Evolutionary conservation across 2,797 vertebrate genomes (phyloP), one percentile per base, ranked within the genome.

Genomic region (Rhabdomys pumilio): DNA sequence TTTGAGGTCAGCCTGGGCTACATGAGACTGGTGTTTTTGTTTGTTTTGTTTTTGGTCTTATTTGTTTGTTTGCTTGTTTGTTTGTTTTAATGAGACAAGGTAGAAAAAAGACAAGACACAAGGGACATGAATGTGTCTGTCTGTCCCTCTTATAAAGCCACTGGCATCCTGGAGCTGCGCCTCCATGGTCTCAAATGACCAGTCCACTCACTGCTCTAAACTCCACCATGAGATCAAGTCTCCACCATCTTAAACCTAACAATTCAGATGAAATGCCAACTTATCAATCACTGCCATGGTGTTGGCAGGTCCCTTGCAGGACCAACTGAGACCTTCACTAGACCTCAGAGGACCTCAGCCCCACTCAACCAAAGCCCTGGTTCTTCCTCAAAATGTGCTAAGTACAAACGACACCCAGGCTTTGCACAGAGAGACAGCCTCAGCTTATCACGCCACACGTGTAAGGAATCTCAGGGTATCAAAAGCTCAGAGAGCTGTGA

Each of bases 371-470:
- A 4, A 82, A 57, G 12, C 82, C 67, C 80, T 31, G 17, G 10
- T 59, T 81, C 89, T 57, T 4, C 19, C 34, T 31, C 41, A 2
- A 0, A 9, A 3, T 38, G 13, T 26, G 8, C 12, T 53, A 24
- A 89, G 57, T 7, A 50, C 55, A 61, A 73, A 44, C 41, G 29
- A 29, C 34, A 31, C 55, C 26, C 63, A 31, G n/a, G 55, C 47
- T 24, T 79, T 31, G 22, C 38, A n/a, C 8, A 19, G 6, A 29
- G 88, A 53, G 24, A 41, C 34, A 57, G 31, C 38, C 72, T 55
- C 55, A 1, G 72, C 47, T 38, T 44, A 3, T 17, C 14, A 1
- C 4, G 2, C 6, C 41, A 0, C 2, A 0, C 6, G 0, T 0
- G 3, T 65, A 6, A 29, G 34, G 13, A 24, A 22, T 61, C 57